phyloP scores from a whole-genome alignment of 2,797 vertebrate genomes.

The Gambelia wislizenii region DNA sequence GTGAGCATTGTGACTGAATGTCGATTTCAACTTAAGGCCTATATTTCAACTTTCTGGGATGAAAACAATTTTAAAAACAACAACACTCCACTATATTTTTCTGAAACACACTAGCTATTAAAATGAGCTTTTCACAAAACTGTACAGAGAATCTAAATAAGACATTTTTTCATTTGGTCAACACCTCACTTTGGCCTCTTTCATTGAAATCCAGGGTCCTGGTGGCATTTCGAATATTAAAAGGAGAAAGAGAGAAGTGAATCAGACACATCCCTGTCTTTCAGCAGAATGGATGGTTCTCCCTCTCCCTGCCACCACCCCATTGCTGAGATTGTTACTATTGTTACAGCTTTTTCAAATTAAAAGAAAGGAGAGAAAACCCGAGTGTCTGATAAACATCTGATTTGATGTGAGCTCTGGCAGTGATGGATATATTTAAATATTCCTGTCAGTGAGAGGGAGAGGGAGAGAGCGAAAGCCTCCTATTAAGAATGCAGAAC shows the following conservation, averaged over 20 bases:
- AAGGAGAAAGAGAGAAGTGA: neutral
- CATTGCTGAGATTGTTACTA: slow-evolving; percentile 20
- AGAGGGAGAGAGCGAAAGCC: slow-evolving; percentile 35
- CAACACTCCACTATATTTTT: neutral
- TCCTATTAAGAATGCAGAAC: slow-evolving; percentile 50
- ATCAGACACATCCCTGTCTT: slow-evolving; percentile 7
- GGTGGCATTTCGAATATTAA: slow-evolving; percentile 18
- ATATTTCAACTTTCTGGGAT: neutral
- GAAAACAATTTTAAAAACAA: neutral
- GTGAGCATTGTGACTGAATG: neutral
- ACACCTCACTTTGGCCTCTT: neutral
- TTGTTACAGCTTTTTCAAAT: slow-evolving; percentile 59
- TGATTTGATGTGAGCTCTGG: slow-evolving; percentile 71
- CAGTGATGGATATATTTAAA: slow-evolving; percentile 72
- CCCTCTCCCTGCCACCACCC: too few species aligned
- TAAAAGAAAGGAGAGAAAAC: slow-evolving; percentile 58
- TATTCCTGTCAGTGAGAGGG: slow-evolving; percentile 60
- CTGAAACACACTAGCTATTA: neutral
- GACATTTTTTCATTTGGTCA: slow-evolving; percentile 8
- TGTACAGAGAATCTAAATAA: neutral
- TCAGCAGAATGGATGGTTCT: slow-evolving; percentile 11
- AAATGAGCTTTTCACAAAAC: neutral
- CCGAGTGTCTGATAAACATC: slow-evolving; percentile 68
- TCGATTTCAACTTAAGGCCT: neutral
- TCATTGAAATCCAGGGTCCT: slow-evolving; percentile 2